phyloP scores from a whole-genome alignment of 1,140 invertebrate genomes.

The Monochamus saltuarius region DNA sequence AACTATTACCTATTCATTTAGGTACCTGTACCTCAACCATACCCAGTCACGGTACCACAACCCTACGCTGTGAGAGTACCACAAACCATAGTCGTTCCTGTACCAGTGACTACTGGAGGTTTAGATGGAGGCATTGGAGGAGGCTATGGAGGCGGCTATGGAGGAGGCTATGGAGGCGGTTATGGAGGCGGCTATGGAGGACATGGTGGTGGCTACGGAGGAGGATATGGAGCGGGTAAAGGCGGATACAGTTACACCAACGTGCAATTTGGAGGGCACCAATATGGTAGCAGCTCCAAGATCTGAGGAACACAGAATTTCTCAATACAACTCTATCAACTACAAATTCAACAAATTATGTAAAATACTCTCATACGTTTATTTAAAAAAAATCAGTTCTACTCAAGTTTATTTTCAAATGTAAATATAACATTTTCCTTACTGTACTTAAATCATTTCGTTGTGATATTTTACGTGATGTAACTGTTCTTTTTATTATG shows the following conservation, averaged over 20 bases:
- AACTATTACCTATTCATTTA: background rate
- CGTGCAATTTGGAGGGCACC: constrained; percentile 17
- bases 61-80: constrained; percentile 21
- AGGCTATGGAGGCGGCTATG: background rate
- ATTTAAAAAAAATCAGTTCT: too few species aligned
- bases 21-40: constrained; percentile 23
- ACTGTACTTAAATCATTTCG: too few species aligned
- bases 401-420: too few species aligned
- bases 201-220: background rate
- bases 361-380: too few species aligned
- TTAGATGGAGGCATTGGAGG: constrained; percentile 6
- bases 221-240: background rate
- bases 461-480: too few species aligned
- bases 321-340: too few species aligned
- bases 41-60: constrained; percentile 19
- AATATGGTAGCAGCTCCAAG: constrained; percentile 20
- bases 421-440: too few species aligned
- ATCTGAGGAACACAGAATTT: constrained; percentile 4
- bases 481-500: too few species aligned
- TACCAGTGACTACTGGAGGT: constrained; percentile 1
- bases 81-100: constrained; percentile 19
- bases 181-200: background rate
- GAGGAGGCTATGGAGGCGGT: background rate
- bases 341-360: too few species aligned
- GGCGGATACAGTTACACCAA: constrained; percentile 13